These are phyloP conservation scores for Malacoctenus gilli DNA, from an alignment of 2,797 vertebrate species.

Conservation along the genomic window DNA sequence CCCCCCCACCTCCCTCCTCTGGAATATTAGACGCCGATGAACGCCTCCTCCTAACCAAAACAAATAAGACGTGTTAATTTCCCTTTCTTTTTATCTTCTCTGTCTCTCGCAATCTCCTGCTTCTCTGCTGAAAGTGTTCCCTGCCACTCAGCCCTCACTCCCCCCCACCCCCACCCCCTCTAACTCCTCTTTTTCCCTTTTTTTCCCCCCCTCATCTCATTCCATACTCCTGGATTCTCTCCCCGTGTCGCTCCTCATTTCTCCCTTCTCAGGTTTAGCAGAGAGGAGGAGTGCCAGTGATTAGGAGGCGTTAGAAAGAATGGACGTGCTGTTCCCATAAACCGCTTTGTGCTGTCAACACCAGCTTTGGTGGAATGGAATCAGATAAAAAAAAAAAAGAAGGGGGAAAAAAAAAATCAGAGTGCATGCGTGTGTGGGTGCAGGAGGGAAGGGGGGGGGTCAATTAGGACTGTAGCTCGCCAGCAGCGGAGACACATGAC, in stretches of 20 bases:
- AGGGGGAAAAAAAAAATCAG: slow-evolving; percentile 67
- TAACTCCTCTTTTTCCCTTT: slow-evolving; percentile 3
- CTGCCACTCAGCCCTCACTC: slow-evolving; percentile 34
- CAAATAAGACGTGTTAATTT: slow-evolving; percentile 56
- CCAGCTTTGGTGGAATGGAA: slow-evolving; percentile 93
- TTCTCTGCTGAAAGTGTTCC: slow-evolving; percentile 37
- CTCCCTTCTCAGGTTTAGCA: slow-evolving; percentile 66
- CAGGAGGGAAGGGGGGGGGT: slow-evolving; percentile 29
- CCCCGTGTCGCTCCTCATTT: slow-evolving; percentile 62
- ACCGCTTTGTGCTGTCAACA: slow-evolving; percentile 97
- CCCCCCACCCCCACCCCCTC: too few relatives aligned
- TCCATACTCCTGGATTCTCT: slow-evolving; percentile 55
- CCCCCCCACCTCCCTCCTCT: slow-evolving; percentile 18
- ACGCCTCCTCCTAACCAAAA: slow-evolving; percentile 38
- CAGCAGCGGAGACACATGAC: slow-evolving; percentile 90
- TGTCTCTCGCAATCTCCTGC: slow-evolving; percentile 27
- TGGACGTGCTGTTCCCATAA: slow-evolving; percentile 91
- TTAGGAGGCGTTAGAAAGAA: slow-evolving; percentile 89
- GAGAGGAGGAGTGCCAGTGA: slow-evolving; percentile 73
- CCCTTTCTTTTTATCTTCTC: slow-evolving; percentile 41
- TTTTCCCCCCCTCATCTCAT: slow-evolving; percentile 37
- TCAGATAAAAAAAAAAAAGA: slow-evolving; percentile 87
- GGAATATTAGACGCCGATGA: slow-evolving; percentile 46
- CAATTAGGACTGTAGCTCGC: slow-evolving; percentile 69
- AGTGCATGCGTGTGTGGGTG: slow-evolving; percentile 24